Base-by-base conservation (phyloP, 2,797 vertebrate genomes). In the Rhodeus uyekii region DNA sequence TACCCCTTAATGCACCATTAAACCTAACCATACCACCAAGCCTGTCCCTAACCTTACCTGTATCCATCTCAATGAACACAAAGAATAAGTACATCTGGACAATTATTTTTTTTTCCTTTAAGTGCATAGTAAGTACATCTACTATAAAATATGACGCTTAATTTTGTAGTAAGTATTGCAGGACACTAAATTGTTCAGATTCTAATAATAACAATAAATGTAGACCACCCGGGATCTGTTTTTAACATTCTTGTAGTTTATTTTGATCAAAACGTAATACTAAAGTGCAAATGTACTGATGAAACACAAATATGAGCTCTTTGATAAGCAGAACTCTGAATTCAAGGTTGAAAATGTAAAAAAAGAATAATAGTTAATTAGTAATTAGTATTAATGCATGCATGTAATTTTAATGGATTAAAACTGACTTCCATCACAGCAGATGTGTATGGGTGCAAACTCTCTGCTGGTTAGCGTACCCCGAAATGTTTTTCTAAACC, bases 381-480 rank as follows among this genome's bases (percentile, higher is more conserved):
- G 34, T 34, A 61, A 67, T 68, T 61, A 76, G 55, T 76, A 81
- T 77, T 50, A 39, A 86, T 73, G 69, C 78, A 83, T 83, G 65
- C 73, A 84, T 50, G 7, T 44, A 6, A 44, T 39, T 63, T 27
- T 34, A n/a, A 76, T 2, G 27, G 6, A 63, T 67, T 71, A 24
- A 78, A 18, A 69, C 32, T 50, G 32, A 82, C 48, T 81, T 65
- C 63, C 58, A 22, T 68, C 24, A 42, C 16, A 81, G 73, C 73
- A 67, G 67, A 72, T 50, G 29, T 46, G 44, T 53, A 79, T 58
- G 24, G 39, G 29, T 69, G 24, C 55, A 73, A 81, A 76, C 60
- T 2, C 38, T 76, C 8, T 39, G 39, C 22, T 27, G 71, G 32
- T 80, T n/a, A 69, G 32, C 16, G 5, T 69, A 34, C 39, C 27